phyloP scores from a whole-genome alignment of 2,113 vertebrate species.

The Morone saxatilis region DNA sequence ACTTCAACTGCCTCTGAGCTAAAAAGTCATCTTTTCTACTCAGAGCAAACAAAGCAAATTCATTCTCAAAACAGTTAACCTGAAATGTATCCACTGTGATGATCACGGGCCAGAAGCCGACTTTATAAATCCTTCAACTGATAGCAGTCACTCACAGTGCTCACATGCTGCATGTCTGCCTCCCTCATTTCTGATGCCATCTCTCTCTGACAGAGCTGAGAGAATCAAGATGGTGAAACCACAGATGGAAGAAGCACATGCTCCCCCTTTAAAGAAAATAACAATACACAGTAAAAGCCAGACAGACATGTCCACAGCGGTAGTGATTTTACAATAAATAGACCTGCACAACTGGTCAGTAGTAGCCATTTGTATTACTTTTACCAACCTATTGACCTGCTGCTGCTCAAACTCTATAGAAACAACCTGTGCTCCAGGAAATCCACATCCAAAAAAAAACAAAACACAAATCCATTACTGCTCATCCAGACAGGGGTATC shows the following conservation, averaged over 20 bases:
- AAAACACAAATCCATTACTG: constrained; percentile 40
- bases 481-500: constrained; percentile 59
- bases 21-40: neutral
- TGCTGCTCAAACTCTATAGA: constrained; percentile 43
- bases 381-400: constrained; percentile 52
- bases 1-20: constrained; percentile 1
- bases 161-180: constrained; percentile 27
- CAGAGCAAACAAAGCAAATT: neutral
- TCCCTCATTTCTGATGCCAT: constrained; percentile 16
- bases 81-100: neutral
- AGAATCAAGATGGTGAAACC: constrained; percentile 47
- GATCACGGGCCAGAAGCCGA: neutral
- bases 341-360: constrained; percentile 17
- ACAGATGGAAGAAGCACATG: constrained; percentile 40
- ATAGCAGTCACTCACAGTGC: constrained; percentile 9
- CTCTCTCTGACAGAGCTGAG: constrained; percentile 23
- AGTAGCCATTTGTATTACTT: constrained; percentile 13
- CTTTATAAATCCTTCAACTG: neutral
- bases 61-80: neutral
- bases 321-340: constrained; percentile 18
- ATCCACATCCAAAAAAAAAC: constrained; percentile 24
- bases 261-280: neutral
- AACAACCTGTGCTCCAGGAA: constrained; percentile 54
- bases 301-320: neutral
- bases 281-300: constrained; percentile 12